Evolutionary conservation across 2,888 invertebrate species (phyloP).

Genomic region (Teleiodes luculella): DNA sequence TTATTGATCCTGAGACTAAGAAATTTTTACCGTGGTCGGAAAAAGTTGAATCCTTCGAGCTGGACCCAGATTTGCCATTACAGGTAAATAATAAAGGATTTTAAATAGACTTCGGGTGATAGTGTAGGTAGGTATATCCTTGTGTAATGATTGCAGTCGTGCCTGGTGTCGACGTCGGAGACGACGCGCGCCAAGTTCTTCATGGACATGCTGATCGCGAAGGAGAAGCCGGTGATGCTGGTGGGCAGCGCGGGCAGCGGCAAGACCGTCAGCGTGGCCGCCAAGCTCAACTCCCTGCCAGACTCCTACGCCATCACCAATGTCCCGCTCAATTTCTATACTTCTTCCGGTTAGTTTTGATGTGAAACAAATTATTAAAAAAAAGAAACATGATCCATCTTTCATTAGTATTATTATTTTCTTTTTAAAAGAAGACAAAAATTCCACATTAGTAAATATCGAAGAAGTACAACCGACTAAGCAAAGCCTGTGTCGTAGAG

Average conservation of each 20-base stretch:
- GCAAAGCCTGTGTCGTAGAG: too few species aligned
- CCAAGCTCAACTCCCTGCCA: constrained; percentile 85
- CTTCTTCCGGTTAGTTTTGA: constrained; percentile 83
- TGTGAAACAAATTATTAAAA: not conserved
- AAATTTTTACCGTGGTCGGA: constrained; percentile 93
- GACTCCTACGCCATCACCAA: constrained; percentile 90
- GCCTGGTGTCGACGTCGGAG: constrained; percentile 92
- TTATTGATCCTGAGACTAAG: constrained; percentile 91
- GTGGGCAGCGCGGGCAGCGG: constrained; percentile 94
- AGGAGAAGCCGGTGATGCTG: constrained; percentile 91
- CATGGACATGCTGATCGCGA: constrained; percentile 88
- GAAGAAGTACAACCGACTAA: too few species aligned
- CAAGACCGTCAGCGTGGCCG: constrained; percentile 93
- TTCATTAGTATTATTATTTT: too few species aligned
- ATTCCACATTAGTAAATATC: too few species aligned
- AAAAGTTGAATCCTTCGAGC: constrained; percentile 85
- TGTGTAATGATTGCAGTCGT: constrained; percentile 83
- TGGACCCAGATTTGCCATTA: constrained; percentile 92
- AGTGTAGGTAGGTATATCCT: too few species aligned
- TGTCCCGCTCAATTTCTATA: constrained; percentile 97
- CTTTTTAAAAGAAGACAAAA: too few species aligned
- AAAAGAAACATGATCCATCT: too few species aligned
- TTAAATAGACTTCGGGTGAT: too few species aligned
- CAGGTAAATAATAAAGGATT: constrained; percentile 82
- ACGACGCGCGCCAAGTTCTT: constrained; percentile 93